Conservation (phyloP, 2,888 invertebrate genomes). For the Acronicta psi region DNA sequence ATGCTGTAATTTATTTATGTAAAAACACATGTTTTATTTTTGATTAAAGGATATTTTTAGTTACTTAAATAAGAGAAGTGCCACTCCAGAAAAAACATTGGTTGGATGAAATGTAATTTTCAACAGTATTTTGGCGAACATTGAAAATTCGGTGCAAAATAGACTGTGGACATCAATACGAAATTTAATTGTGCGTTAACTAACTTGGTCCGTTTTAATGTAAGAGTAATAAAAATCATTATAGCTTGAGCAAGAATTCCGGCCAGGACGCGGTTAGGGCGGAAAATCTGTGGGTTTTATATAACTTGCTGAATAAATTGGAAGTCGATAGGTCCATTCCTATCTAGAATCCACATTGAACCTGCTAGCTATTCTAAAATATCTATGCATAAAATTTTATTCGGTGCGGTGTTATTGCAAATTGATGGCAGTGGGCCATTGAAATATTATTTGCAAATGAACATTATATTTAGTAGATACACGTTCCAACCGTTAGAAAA, state of each 20-base stretch:
- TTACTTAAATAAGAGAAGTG: too few species aligned
- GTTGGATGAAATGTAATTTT: neutral
- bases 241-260: constrained; percentile 71
- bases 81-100: too few species aligned
- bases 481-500: too few species aligned
- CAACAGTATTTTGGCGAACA: neutral
- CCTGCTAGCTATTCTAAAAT: constrained; percentile 66
- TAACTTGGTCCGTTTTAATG: constrained; percentile 65
- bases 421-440: constrained; percentile 39
- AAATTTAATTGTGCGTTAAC: constrained; percentile 70
- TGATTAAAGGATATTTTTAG: too few species aligned
- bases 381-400: constrained; percentile 68
- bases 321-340: constrained; percentile 77
- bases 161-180: constrained; percentile 41
- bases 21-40: neutral
- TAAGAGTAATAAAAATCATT: constrained; percentile 80
- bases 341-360: constrained; percentile 68
- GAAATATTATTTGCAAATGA: constrained; percentile 37
- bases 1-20: constrained; percentile 35
- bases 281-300: constrained; percentile 75
- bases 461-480: neutral
- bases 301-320: constrained; percentile 80
- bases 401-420: constrained; percentile 53
- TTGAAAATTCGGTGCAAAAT: constrained; percentile 1
- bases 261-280: constrained; percentile 67